Evolutionary conservation across 2,888 invertebrate genomes (phyloP), one percentile per base, ranked within the genome.

Genomic region (Lasioglossum villosulum): DNA sequence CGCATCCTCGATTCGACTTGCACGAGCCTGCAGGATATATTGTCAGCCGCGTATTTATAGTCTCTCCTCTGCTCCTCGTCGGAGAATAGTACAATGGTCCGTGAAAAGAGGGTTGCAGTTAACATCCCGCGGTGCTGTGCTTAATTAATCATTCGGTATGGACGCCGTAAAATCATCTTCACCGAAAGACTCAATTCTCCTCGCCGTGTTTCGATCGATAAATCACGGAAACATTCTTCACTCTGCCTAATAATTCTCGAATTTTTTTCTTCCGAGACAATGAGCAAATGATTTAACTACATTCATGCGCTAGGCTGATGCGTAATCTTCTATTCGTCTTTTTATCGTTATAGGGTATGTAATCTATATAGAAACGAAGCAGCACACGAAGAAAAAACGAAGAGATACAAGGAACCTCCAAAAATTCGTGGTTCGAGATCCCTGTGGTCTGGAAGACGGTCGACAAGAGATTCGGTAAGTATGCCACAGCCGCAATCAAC

Each of bases 401-500:
- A 37, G n/a, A 12, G 39, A 66, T 37, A 34, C 78, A 23, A 48
- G 52, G 52, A n/a, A 23, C 23, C 52, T 23, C 52, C 52, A 52
- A 68, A 88, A 88, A 83, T 89, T 84, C 74, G 71, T 48, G 75
- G n/a, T 45, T n/a, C 30, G 71, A 72, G 14, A n/a, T 77, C 45
- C 27, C 27, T 34, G 19, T 77, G 68, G 48, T 70, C 37, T 71
- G 45, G 78, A 78, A 39, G 16, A 30, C 56, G 78, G 16, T 14
- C 56, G 72, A 59, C 74, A 52, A n/a, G 70, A 75, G 70, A 78
- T 23, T 66, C 75, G 79, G 78, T 85, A 90, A 86, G 90, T 89
- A 76, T 90, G 90, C 85, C 90, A 83, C 84, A 82, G 82, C 81
- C 77, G 89, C 86, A 90, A 90, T 90, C 90, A 90, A 90, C 86